Conservation (phyloP, 2,113 vertebrate species). For the Mastomys natalensis region DNA sequence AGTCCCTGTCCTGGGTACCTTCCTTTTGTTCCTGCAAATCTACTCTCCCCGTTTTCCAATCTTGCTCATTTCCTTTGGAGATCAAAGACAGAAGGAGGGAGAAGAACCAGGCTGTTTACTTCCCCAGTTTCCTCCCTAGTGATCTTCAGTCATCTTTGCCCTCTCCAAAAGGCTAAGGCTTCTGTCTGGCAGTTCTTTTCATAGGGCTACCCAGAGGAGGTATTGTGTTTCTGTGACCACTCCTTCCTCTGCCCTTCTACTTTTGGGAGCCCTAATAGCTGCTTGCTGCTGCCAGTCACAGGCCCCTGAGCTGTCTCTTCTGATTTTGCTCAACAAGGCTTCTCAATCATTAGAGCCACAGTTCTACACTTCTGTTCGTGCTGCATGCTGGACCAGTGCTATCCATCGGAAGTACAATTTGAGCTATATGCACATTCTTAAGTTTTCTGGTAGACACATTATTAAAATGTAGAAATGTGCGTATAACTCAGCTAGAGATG, state of each 20-base stretch:
- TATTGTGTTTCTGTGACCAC: not conserved
- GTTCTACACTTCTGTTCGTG: not conserved
- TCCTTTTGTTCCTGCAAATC: slow-evolving; percentile 12
- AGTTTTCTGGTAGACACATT: not conserved
- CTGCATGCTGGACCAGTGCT: not conserved
- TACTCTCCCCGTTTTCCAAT: not conserved
- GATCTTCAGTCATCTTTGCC: not conserved
- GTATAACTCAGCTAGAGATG: too few relatives aligned
- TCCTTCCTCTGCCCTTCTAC: not conserved
- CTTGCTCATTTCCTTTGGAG: not conserved
- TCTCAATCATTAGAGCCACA: slow-evolving; percentile 24
- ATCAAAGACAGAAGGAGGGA: slow-evolving; percentile 26
- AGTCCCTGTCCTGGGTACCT: not conserved
- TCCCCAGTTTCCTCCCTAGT: not conserved
- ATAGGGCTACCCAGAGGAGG: not conserved
- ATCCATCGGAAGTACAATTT: not conserved
- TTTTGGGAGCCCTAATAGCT: not conserved
- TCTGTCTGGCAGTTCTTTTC: not conserved
- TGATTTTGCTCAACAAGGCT: not conserved
- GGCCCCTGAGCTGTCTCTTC: not conserved
- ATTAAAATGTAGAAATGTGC: not conserved
- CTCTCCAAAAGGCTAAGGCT: not conserved
- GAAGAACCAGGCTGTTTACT: not conserved
- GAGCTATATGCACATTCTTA: not conserved
- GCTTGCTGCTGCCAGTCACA: not conserved